Conservation (phyloP, 2,888 invertebrate species). For the Rhyacophila evoluta region DNA sequence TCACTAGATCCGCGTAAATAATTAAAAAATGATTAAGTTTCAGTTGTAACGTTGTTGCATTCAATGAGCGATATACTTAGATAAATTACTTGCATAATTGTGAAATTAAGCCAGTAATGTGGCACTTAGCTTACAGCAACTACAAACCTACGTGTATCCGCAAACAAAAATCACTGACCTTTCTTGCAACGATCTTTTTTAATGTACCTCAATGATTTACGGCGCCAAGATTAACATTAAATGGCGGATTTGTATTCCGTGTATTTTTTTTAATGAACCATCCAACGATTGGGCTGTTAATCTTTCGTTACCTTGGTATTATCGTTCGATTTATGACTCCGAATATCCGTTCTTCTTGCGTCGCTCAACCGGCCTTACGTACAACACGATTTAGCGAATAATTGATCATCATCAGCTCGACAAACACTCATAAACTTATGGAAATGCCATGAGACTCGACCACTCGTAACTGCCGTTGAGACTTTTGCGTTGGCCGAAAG, state of each 20-base stretch:
- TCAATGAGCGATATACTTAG: no score
- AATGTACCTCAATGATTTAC: slow-evolving; percentile 29
- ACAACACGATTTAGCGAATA: slow-evolving; percentile 9
- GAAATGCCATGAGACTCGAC: background rate
- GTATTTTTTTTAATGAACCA: slow-evolving; percentile 40
- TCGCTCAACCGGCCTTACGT: background rate
- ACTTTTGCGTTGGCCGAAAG: background rate
- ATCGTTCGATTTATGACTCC: slow-evolving; percentile 1
- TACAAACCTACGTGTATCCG: no score
- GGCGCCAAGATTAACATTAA: slow-evolving; percentile 39
- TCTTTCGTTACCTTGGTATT: slow-evolving; percentile 43
- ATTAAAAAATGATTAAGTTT: no score
- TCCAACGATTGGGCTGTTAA: slow-evolving; percentile 38
- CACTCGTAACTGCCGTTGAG: background rate
- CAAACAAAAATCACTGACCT: background rate
- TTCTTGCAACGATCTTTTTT: background rate
- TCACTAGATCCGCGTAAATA: no score
- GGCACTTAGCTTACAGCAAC: no score
- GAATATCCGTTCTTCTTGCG: slow-evolving; percentile 3
- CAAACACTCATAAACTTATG: background rate
- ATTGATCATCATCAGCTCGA: background rate
- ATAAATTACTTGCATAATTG: no score
- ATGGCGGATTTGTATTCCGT: slow-evolving; percentile 42
- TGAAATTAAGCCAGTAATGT: no score
- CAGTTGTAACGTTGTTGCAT: no score